These are phyloP conservation scores for Hemiprocne comata DNA, from an alignment of 2,113 vertebrate genomes.

Conservation along the genomic window DNA sequence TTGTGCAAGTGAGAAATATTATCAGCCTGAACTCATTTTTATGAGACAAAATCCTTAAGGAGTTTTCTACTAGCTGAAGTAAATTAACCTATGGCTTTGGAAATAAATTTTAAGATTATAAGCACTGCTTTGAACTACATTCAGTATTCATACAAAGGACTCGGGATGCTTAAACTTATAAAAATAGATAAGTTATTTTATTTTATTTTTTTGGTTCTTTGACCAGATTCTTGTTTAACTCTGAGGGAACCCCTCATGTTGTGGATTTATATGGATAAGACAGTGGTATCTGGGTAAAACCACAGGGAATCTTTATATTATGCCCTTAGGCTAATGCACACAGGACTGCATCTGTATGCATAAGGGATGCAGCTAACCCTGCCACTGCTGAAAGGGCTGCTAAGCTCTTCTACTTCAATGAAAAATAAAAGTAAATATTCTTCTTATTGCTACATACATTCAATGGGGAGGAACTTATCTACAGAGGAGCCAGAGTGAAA, in stretches of 20 bases:
- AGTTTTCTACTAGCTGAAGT: neutral
- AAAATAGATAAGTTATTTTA: neutral
- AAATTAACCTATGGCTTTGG: neutral
- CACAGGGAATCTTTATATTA: neutral
- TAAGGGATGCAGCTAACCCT: neutral
- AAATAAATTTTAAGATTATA: neutral
- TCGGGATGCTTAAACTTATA: neutral
- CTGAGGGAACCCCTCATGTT: neutral
- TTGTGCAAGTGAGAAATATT: neutral
- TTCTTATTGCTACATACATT: neutral
- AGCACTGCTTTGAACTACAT: neutral
- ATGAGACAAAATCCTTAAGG: neutral
- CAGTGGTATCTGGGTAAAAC: neutral
- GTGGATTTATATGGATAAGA: neutral
- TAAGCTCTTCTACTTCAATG: constrained; percentile 34
- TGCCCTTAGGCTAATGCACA: neutral
- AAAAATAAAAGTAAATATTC: constrained; percentile 24
- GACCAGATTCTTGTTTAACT: neutral
- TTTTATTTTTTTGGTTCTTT: neutral
- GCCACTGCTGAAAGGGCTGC: neutral
- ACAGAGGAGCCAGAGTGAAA: neutral
- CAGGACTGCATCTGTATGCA: neutral
- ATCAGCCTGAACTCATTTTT: neutral
- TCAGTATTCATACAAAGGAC: neutral
- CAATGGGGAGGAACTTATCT: neutral